These are phyloP conservation scores for Drosophila ironensis DNA, from an alignment of 1,140 invertebrate species.

Conservation along the genomic window DNA sequence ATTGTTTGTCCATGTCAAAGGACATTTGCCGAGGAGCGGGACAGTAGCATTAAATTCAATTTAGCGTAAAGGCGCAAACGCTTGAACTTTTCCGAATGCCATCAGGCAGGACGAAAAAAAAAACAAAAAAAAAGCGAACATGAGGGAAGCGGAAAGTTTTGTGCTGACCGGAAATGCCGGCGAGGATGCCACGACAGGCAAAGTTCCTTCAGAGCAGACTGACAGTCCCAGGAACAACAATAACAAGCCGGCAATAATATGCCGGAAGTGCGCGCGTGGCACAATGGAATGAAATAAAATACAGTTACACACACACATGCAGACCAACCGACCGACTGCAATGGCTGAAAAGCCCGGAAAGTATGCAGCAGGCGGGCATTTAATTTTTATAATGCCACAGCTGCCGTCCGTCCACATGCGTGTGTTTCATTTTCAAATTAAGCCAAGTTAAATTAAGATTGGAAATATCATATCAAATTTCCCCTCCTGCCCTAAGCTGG, in stretches of 20 bases:
- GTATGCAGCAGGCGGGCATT: constrained; percentile 56
- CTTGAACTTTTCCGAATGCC: constrained; percentile 58
- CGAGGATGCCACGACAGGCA: constrained; percentile 44
- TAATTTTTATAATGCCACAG: constrained; percentile 49
- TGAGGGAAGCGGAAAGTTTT: constrained; percentile 41
- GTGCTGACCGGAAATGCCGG: constrained; percentile 70
- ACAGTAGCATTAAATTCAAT: constrained; percentile 71
- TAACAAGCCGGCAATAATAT: constrained; percentile 61
- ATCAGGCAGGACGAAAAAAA: constrained; percentile 16
- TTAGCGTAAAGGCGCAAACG: constrained; percentile 75
- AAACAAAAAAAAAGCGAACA: constrained; percentile 5
- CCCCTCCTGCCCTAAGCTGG: neutral
- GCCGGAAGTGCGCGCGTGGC: constrained; percentile 72
- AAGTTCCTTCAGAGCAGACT: constrained; percentile 47
- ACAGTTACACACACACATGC: constrained; percentile 7
- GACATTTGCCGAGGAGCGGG: constrained; percentile 36
- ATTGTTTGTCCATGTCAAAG: constrained; percentile 38
- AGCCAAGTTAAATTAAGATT: constrained; percentile 48
- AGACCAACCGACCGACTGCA: constrained; percentile 1
- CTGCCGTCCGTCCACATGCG: constrained; percentile 2
- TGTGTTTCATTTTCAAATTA: constrained; percentile 40
- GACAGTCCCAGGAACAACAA: constrained; percentile 35
- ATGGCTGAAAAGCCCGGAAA: constrained; percentile 52
- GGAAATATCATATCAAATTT: constrained; percentile 8
- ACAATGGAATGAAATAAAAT: constrained; percentile 58